Evolutionary conservation across 2,113 vertebrate species (phyloP), one percentile per base, ranked within the genome.

Genomic region (Pseudonaja textilis): DNA sequence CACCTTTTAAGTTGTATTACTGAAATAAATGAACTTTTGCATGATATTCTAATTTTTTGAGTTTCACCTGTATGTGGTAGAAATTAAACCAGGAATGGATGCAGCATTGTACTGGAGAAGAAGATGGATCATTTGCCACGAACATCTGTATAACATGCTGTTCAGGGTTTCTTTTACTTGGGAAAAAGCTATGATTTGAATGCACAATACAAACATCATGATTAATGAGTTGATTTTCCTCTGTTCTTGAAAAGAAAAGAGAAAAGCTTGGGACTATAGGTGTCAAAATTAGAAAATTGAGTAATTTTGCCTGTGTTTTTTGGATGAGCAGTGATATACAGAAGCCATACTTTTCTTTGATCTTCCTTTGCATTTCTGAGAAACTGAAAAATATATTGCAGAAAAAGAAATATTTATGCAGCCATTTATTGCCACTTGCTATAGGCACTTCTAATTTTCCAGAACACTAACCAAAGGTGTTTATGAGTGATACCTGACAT

Each of bases 391-490:
- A 55, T 1, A 56, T 87, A 91, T 23, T 90, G 26, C 34, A 94
- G 25, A 93, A 57, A 87, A n/a, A 12, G 22, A 89, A 90, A 55
- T 12, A 57, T 25, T 81, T 3, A 18, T 29, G 25, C 10, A 47
- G 56, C 11, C 64, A 87, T n/a, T 59, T 59, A 16, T 91, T 61
- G 39, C 85, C 39, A 93, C 1, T n/a, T 0, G 1, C 25, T 85
- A 22, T 16, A 61, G 61, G 61, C 16, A 86, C 23, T 81, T 85
- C 59, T 9, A 92, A 39, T 34, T 85, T 93, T 90, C 59, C 69
- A 92, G 93, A 94, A 90, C 91, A 59, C 10, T 93, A 64, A 95
- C 92, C 91, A 45, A 95, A 22, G 93, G 93, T 42, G 20, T 92
- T 91, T 92, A 54, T 91, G 89, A 94, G 86, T 92, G 94, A 93